These are phyloP conservation scores for Oreochromis aureus DNA, from an alignment of 2,113 vertebrate genomes.

Conservation along the genomic window DNA sequence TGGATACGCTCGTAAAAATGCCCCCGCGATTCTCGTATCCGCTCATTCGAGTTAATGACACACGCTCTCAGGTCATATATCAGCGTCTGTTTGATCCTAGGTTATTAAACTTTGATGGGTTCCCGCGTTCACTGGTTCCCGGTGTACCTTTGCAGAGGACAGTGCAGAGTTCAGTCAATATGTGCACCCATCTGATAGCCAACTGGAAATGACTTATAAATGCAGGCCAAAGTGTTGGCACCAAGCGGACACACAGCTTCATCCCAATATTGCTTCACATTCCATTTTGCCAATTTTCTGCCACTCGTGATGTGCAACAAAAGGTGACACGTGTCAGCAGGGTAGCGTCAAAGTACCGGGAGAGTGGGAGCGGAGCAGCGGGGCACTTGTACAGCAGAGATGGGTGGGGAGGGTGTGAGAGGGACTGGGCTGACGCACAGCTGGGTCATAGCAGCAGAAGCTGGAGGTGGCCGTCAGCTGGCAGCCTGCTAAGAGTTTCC, in stretches of 20 bases:
- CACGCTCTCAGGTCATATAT: slow-evolving; percentile 39
- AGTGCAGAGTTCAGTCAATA: slow-evolving; percentile 4
- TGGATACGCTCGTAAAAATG: slow-evolving; percentile 44
- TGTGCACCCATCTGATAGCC: slow-evolving; percentile 6
- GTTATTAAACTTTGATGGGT: slow-evolving; percentile 62
- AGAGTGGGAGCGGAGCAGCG: background rate
- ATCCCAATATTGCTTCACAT: background rate
- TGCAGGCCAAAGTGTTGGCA: background rate
- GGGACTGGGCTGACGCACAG: background rate
- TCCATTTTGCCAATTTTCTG: slow-evolving; percentile 5
- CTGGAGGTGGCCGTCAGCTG: background rate
- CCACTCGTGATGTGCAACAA: slow-evolving; percentile 2
- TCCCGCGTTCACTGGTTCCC: slow-evolving; percentile 9
- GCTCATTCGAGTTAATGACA: slow-evolving; percentile 61
- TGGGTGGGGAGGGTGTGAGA: background rate
- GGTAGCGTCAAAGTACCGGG: background rate
- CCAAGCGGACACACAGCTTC: background rate
- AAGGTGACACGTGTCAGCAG: slow-evolving; percentile 2
- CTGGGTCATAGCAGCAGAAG: background rate
- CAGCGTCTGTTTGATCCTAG: slow-evolving; percentile 51
- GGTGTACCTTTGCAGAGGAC: slow-evolving; percentile 3
- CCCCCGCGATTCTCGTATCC: slow-evolving; percentile 30
- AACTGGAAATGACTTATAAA: slow-evolving; percentile 31
- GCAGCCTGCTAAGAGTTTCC: background rate
- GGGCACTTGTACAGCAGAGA: background rate